Percentiles rank a stretch among this genome's conserved stretches.
Evolutionary conservation across 2,797 vertebrate genomes (phyloP).

Genomic region (Lagocephalus sceleratus): DNA sequence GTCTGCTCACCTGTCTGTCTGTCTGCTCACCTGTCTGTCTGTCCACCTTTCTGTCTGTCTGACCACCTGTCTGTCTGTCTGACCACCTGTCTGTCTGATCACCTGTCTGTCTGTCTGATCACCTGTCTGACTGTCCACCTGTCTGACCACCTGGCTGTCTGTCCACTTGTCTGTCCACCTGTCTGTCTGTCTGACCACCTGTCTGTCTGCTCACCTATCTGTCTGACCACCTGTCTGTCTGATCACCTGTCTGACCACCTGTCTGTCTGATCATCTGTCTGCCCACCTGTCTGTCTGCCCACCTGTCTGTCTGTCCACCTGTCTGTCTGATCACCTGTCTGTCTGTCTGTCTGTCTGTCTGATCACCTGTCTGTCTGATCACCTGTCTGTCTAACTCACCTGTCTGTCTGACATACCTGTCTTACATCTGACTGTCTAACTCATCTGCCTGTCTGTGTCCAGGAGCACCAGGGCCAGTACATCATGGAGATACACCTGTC

Average conservation of each 20-base stretch:
- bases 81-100: constrained; percentile 33
- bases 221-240: neutral
- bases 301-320: neutral
- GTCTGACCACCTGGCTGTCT: neutral
- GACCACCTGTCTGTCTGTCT: constrained; percentile 8
- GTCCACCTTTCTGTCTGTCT: constrained; percentile 12
- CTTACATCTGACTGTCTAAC: no score
- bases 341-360: constrained; percentile 17
- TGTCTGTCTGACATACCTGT: neutral
- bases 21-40: neutral
- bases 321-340: neutral
- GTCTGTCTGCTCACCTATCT: neutral
- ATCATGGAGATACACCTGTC: constrained; percentile 16
- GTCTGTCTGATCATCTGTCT: neutral
- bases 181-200: constrained; percentile 28
- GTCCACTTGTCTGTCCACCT: no score
- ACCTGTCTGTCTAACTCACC: no score
- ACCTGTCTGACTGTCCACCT: neutral
- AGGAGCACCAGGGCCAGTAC: constrained; percentile 76
- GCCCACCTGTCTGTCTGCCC: constrained; percentile 21
- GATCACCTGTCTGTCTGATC: constrained; percentile 19
- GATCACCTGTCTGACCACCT: neutral
- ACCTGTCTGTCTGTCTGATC: neutral
- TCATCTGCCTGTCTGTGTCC: constrained; percentile 41
- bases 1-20: constrained; percentile 18